Conservation (phyloP, 2,888 invertebrate species). For the Cryptus armator region DNA sequence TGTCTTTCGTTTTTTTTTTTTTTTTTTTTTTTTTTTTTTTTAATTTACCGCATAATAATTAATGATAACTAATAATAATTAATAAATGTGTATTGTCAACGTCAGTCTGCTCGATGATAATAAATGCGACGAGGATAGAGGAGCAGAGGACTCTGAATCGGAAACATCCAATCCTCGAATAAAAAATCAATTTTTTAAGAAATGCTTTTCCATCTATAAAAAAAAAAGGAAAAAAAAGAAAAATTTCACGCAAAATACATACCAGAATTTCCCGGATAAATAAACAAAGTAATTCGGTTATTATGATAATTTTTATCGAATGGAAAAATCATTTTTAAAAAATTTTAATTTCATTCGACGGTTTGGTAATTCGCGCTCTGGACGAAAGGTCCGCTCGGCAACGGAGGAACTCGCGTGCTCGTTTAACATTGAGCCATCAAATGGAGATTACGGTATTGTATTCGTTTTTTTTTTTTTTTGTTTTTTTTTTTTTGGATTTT, state of each 20-base stretch:
- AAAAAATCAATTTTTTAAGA: background rate
- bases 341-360: slow-evolving; percentile 7
- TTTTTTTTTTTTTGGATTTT: background rate
- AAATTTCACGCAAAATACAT: background rate
- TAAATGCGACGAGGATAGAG: slow-evolving; percentile 58
- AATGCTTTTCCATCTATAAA: background rate
- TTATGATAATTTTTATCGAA: background rate
- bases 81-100: slow-evolving; percentile 64
- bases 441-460: slow-evolving; percentile 36
- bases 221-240: background rate
- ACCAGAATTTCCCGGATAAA: background rate
- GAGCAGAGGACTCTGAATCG: slow-evolving; percentile 12
- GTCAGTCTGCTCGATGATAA: slow-evolving; percentile 64
- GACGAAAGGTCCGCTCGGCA: slow-evolving; percentile 56
- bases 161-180: slow-evolving; percentile 11
- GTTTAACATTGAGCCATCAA: slow-evolving; percentile 61
- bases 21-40: background rate
- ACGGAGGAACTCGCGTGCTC: slow-evolving; percentile 68
- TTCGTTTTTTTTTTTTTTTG: slow-evolving; percentile 10
- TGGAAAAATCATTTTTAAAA: background rate
- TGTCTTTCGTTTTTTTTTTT: background rate
- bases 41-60: background rate
- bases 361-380: slow-evolving; percentile 16
- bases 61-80: slow-evolving; percentile 5
- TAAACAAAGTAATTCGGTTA: background rate